A percentile compares a stretch with the other conserved stretches of the same genome.
These are phyloP conservation scores for Microcebus tavaratra DNA, from an alignment of 2,113 vertebrate species.

Conservation along the genomic window DNA sequence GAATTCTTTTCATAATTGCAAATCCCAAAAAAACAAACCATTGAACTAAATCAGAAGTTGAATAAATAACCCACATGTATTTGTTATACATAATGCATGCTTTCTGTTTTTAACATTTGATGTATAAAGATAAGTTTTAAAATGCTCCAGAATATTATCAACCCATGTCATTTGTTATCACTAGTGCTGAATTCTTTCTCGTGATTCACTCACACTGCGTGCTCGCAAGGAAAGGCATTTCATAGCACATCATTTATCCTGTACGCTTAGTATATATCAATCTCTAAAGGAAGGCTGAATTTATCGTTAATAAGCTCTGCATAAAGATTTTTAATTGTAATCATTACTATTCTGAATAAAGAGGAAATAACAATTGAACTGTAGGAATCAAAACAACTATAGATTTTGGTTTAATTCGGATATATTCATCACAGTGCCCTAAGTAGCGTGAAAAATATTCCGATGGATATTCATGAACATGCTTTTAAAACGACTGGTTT, in stretches of 20 bases:
- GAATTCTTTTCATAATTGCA: neutral
- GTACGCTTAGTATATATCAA: neutral
- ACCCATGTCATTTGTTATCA: constrained; percentile 45
- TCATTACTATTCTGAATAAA: constrained; percentile 34
- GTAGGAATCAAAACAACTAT: constrained; percentile 46
- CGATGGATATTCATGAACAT: constrained; percentile 69
- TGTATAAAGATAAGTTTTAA: constrained; percentile 53
- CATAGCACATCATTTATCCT: constrained; percentile 45
- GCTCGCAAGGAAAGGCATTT: neutral
- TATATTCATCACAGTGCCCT: neutral
- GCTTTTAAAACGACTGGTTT: constrained; percentile 54
- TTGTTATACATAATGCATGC: constrained; percentile 32
- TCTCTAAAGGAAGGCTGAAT: neutral
- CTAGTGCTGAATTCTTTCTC: constrained; percentile 22
- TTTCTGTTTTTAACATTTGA: constrained; percentile 39
- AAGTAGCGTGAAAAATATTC: constrained; percentile 57
- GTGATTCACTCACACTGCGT: constrained; percentile 43
- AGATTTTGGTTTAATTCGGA: constrained; percentile 54
- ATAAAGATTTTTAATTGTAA: constrained; percentile 42
- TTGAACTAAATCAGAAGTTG: constrained; percentile 33
- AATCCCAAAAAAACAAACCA: neutral
- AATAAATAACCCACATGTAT: constrained; percentile 33
- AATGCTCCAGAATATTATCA: constrained; percentile 53
- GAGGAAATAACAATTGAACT: constrained; percentile 53
- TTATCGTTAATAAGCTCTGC: constrained; percentile 35